phyloP scores from a whole-genome alignment of 2,888 invertebrate genomes.

The Cephus pulcher region DNA sequence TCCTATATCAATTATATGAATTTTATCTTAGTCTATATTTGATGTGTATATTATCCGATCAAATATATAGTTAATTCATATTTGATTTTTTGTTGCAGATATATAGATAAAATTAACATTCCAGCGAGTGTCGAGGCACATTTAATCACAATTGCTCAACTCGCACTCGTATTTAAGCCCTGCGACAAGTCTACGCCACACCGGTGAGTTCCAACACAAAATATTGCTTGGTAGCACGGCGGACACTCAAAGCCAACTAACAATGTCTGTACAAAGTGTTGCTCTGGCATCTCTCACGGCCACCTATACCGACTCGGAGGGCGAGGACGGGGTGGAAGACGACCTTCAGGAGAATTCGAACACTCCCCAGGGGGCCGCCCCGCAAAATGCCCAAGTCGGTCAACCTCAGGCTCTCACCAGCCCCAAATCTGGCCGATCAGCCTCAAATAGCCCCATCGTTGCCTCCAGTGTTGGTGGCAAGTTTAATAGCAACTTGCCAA shows the following conservation, averaged over 20 bases:
- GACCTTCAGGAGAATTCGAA: slow-evolving; percentile 70
- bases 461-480: slow-evolving; percentile 45
- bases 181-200: slow-evolving; percentile 36
- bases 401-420: slow-evolving; percentile 55
- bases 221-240: slow-evolving; percentile 62
- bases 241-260: slow-evolving; percentile 65
- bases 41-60: background rate
- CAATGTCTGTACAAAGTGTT: slow-evolving; percentile 66
- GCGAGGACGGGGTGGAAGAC: slow-evolving; percentile 82
- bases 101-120: slow-evolving; percentile 24
- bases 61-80: background rate
- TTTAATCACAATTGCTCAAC: slow-evolving; percentile 18
- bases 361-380: slow-evolving; percentile 55
- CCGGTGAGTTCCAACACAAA: slow-evolving; percentile 65
- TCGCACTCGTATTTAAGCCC: slow-evolving; percentile 29
- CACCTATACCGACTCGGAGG: slow-evolving; percentile 92
- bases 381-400: slow-evolving; percentile 56
- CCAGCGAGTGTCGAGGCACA: slow-evolving; percentile 28
- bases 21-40: background rate
- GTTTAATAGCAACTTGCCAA: slow-evolving; percentile 51
- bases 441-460: slow-evolving; percentile 57
- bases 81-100: slow-evolving; percentile 13
- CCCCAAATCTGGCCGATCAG: slow-evolving; percentile 58
- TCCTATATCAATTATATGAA: background rate
- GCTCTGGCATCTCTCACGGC: slow-evolving; percentile 89